Base-by-base conservation (phyloP, 2,888 invertebrate species). In the Amiota minor region DNA sequence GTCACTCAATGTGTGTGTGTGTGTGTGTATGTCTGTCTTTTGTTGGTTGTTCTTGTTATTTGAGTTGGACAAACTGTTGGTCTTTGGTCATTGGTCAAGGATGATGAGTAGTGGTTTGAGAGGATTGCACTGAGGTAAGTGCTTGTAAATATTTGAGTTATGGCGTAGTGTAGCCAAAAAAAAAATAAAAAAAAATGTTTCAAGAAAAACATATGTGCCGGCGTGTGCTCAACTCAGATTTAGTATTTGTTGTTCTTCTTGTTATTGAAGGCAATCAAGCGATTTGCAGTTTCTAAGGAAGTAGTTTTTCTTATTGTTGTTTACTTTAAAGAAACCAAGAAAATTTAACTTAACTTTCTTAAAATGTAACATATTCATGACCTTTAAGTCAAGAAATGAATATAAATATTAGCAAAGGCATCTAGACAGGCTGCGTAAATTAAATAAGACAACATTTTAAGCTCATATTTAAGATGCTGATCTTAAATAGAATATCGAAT, bases 1-100 rank as follows among this genome's bases (percentile, higher is more conserved):
- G 75, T 77, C 82, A 80, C 81, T 73, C 75, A 70, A 75, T 76
- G 82, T 84, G 77, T 74, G 75, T 71, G 76, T 76, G 82, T 84
- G 77, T 75, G 49, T 67, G 23, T 73, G 64, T 76, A 75, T 76
- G 23, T 23, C 3, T 1, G 1, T 2, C 3, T 23, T 23, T 23
- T 2, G 23, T 56, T 56, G 61, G 62, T 62, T 35, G 11, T 14
- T 3, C 1, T 4, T 35, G 45, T 53, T 12, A 4, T 62, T 62
- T 45, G 20, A 46, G 50, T 68, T 53, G 23, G 50, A 59, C 59
- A 62, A 62, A 45, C 14, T 62, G 62, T 62, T 62, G n/a, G 35
- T 18, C 45, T 35, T 62, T 20, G 62, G 8, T n/a, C 14, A 35
- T 23, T 23, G 23, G 12, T 45, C 35, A 12, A 62, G 62, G 16